Evolutionary conservation across 2,797 vertebrate genomes (phyloP).

Genomic region (Eulemur albifrons): DNA sequence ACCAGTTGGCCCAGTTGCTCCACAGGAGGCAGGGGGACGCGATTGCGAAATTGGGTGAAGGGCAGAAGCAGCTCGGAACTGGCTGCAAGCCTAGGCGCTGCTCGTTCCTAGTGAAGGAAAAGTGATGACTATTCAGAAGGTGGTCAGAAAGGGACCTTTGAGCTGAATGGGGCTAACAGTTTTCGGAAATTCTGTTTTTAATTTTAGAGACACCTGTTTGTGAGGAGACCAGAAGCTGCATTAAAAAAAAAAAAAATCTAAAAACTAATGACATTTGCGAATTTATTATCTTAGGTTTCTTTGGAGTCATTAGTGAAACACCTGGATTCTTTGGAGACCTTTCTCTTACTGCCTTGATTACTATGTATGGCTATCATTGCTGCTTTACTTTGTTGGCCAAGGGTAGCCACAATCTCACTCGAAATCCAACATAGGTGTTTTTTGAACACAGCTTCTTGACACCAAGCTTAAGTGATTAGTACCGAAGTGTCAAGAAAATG

Average conservation of each 20-base stretch:
- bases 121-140: not conserved
- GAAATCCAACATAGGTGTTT: not conserved
- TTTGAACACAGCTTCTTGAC: not conserved
- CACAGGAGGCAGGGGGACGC: no score
- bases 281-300: not conserved
- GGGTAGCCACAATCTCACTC: rapidly evolving
- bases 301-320: not conserved
- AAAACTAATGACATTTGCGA: not conserved
- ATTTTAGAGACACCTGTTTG: not conserved
- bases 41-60: not conserved
- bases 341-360: not conserved
- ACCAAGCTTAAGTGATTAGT: not conserved
- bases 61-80: not conserved
- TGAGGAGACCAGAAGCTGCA: not conserved
- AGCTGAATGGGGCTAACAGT: not conserved
- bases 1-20: not conserved
- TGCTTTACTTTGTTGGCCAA: not conserved
- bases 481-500: not conserved
- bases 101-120: not conserved
- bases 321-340: not conserved
- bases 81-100: not conserved
- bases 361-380: rapidly evolving
- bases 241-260: not conserved
- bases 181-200: not conserved
- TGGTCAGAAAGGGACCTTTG: no score